These are phyloP conservation scores for Macrotis lagotis DNA, from an alignment of 2,113 vertebrate genomes.

Conservation along the genomic window DNA sequence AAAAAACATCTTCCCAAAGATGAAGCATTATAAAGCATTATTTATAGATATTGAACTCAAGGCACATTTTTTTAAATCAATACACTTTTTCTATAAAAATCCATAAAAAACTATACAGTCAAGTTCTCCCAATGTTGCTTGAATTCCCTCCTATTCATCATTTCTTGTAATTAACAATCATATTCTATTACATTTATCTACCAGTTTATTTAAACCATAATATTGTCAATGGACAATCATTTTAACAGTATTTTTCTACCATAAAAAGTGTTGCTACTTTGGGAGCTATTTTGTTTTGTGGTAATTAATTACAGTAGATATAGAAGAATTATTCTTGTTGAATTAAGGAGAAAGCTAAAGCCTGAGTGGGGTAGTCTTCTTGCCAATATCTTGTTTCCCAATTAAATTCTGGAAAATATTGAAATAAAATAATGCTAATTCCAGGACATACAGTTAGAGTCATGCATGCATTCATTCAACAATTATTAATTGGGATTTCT, in stretches of 20 bases:
- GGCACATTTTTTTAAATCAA: neutral
- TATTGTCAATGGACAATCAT: neutral
- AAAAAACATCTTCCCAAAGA: neutral
- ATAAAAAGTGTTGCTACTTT: neutral
- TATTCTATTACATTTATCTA: neutral
- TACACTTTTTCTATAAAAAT: neutral
- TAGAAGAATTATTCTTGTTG: neutral
- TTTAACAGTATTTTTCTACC: neutral
- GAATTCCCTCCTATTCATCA: too few relatives aligned
- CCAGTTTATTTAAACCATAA: neutral
- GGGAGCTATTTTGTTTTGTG: neutral
- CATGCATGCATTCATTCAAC: neutral
- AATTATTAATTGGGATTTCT: neutral
- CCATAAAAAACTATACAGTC: neutral
- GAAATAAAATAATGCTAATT: neutral
- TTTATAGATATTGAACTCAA: neutral
- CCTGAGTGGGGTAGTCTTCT: too few relatives aligned
- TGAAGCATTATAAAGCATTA: neutral
- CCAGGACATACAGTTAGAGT: neutral
- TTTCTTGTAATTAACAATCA: neutral
- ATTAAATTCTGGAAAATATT: neutral
- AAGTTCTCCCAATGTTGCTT: too few relatives aligned
- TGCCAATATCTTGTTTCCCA: neutral
- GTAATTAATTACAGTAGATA: neutral
- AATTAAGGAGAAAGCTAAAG: neutral